These are phyloP conservation scores for Drosophila miranda DNA, from an alignment of 1,140 invertebrate genomes.

Conservation along the genomic window DNA sequence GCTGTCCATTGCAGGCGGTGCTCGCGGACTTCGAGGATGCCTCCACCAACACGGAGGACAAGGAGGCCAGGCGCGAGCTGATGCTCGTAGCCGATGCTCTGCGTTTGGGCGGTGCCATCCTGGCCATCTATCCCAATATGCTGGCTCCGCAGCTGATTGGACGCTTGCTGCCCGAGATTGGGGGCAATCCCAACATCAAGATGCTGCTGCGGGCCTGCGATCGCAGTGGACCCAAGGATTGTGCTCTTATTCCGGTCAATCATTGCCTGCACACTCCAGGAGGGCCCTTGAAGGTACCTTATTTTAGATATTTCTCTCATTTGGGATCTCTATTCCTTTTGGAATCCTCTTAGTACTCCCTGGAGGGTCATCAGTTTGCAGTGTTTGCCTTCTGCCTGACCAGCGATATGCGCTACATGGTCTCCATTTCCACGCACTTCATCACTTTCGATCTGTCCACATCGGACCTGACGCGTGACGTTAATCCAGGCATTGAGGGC, in stretches of 20 bases:
- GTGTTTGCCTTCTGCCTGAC: constrained; percentile 97
- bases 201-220: constrained; percentile 96
- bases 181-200: constrained; percentile 89
- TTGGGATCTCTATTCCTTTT: background rate
- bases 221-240: constrained; percentile 91
- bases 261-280: constrained; percentile 98
- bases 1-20: constrained; percentile 96
- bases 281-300: constrained; percentile 94
- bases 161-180: constrained; percentile 95
- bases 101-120: constrained; percentile 93
- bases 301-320: background rate
- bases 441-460: constrained; percentile 98
- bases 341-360: constrained; percentile 89
- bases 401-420: constrained; percentile 95
- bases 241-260: constrained; percentile 94
- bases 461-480: constrained; percentile 94
- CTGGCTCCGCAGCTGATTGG: constrained; percentile 97
- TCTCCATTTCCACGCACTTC: constrained; percentile 98
- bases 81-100: constrained; percentile 97
- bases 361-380: constrained; percentile 99
- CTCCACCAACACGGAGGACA: constrained; percentile 91
- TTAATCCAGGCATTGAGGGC: constrained; percentile 95
- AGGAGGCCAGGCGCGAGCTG: constrained; percentile 93
- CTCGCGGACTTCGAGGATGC: constrained; percentile 98
- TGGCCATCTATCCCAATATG: constrained; percentile 97